phyloP scores from a whole-genome alignment of 2,797 vertebrate species.

The Alectoris magna region DNA sequence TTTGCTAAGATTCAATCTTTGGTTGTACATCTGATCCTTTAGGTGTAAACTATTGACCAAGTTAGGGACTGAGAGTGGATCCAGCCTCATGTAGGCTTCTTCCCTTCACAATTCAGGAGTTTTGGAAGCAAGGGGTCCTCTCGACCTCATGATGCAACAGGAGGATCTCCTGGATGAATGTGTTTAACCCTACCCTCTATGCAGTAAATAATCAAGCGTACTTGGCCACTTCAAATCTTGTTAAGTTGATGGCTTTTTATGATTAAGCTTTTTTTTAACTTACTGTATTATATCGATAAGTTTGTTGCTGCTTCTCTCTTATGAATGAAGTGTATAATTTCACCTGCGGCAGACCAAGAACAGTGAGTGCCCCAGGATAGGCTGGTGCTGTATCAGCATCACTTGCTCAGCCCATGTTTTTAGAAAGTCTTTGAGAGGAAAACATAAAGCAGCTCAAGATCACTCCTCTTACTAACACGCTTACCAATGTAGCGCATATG shows the following conservation, averaged over 20 bases:
- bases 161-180: neutral
- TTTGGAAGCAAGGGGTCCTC: neutral
- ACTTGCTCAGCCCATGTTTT: too few relatives aligned
- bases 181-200: neutral
- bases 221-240: neutral
- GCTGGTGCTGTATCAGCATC: neutral
- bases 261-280: neutral
- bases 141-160: neutral
- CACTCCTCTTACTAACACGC: neutral
- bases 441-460: neutral
- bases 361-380: accelerated
- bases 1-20: neutral
- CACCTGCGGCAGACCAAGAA: neutral
- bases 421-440: neutral
- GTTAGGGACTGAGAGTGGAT: neutral
- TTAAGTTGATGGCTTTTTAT: neutral
- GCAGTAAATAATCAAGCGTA: neutral
- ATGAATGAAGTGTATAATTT: neutral
- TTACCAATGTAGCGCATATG: too few relatives aligned
- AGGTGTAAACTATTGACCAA: neutral
- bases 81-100: neutral
- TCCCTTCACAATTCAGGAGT: neutral
- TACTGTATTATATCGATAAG: neutral
- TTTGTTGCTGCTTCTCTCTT: neutral
- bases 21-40: neutral